phyloP scores from a whole-genome alignment of 2,797 vertebrate species.

The Sebastes cheni region DNA sequence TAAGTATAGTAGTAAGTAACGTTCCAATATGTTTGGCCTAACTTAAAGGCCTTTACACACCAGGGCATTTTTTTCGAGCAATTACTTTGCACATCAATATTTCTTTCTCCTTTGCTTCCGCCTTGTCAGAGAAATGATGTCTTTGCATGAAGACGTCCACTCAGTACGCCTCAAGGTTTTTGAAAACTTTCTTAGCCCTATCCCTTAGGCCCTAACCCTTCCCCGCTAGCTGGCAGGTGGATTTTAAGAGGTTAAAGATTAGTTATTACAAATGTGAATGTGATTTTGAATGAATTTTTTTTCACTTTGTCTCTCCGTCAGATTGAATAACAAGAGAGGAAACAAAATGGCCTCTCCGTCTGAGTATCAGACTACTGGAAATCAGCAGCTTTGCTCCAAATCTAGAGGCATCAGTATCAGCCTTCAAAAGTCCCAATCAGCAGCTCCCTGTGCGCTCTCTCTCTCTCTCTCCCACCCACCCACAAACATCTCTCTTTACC shows the following conservation, averaged over 20 bases:
- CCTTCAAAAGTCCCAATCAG: constrained; percentile 42
- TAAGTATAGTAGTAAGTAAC: background rate
- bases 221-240: too few relatives aligned
- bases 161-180: background rate
- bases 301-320: background rate
- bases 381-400: constrained; percentile 27
- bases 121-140: background rate
- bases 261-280: too few relatives aligned
- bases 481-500: constrained; percentile 10
- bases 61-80: too few relatives aligned
- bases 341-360: constrained; percentile 24
- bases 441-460: constrained; percentile 1
- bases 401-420: constrained; percentile 27
- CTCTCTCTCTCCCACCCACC: background rate
- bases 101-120: background rate
- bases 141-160: background rate
- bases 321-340: background rate
- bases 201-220: background rate
- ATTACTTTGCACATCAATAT: too few relatives aligned
- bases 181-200: background rate
- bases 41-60: too few relatives aligned
- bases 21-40: background rate
- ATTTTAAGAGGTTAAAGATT: too few relatives aligned
- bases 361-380: constrained; percentile 9
- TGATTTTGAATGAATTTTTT: background rate